Conservation (phyloP, 2,888 invertebrate species). For the Brassicogethes aeneus region DNA sequence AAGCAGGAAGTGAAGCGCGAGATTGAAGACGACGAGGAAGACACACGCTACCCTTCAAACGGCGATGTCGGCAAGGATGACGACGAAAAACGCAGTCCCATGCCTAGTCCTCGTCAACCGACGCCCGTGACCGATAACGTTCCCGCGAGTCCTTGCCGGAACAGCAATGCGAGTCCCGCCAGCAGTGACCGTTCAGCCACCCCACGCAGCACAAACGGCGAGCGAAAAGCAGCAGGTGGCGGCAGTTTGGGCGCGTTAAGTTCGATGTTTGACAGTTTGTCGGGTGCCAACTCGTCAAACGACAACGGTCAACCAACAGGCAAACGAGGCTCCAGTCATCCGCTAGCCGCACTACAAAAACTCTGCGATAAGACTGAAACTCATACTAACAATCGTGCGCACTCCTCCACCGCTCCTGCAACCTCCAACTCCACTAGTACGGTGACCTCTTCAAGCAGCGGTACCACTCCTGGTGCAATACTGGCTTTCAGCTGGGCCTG, state of each 20-base stretch:
- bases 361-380: constrained; percentile 92
- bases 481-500: constrained; percentile 92
- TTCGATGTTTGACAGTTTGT: constrained; percentile 83
- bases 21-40: constrained; percentile 38
- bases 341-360: constrained; percentile 89
- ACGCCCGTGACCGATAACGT: constrained; percentile 34
- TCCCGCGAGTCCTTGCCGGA: constrained; percentile 52
- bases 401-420: constrained; percentile 33
- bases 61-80: constrained; percentile 33
- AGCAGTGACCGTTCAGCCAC: constrained; percentile 71
- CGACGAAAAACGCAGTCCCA: constrained; percentile 33
- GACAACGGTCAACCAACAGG: constrained; percentile 30
- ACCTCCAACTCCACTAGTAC: constrained; percentile 33
- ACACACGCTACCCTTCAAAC: constrained; percentile 37
- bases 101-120: constrained; percentile 33
- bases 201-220: constrained; percentile 56
- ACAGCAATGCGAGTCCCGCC: constrained; percentile 59
- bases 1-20: constrained; percentile 35
- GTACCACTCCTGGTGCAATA: constrained; percentile 71
- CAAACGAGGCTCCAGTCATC: constrained; percentile 72
- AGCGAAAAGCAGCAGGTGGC: constrained; percentile 49
- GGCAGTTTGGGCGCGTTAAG: constrained; percentile 75
- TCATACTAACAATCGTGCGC: constrained; percentile 44
- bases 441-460: constrained; percentile 32
- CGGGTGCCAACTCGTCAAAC: constrained; percentile 43